Conservation (phyloP, 2,888 invertebrate genomes). For the Schizaphis graminum region DNA sequence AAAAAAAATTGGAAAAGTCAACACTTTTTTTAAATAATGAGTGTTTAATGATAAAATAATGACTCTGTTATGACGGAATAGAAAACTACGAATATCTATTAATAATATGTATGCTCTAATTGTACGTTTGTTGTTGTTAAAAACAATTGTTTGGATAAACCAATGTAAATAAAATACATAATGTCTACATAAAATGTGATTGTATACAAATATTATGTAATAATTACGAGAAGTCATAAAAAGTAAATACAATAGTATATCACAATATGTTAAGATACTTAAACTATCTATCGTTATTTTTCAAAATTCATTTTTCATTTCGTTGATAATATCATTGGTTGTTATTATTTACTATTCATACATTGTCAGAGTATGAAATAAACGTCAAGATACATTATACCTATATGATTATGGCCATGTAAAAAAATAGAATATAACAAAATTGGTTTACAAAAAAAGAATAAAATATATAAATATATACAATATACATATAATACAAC, state of each 20-base stretch:
- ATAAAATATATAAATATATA: background rate
- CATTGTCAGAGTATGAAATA: background rate
- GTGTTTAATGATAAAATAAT: too few species aligned
- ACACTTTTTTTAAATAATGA: too few species aligned
- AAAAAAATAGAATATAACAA: background rate
- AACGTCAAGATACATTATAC: background rate
- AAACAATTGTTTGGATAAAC: background rate
- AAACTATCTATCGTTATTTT: background rate
- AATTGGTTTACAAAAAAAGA: conserved; percentile 27
- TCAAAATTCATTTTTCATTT: background rate
- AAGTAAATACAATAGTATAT: background rate
- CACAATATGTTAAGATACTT: background rate
- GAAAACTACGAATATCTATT: background rate
- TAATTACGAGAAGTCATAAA: background rate
- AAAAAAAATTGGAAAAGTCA: too few species aligned
- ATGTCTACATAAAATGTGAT: background rate
- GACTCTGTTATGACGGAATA: too few species aligned
- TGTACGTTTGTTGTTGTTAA: background rate
- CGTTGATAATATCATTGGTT: background rate
- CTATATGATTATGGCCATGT: background rate
- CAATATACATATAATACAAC: background rate
- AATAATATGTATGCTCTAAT: background rate
- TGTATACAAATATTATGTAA: background rate
- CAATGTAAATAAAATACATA: background rate
- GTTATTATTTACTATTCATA: conserved; percentile 7